Evolutionary conservation across 2,888 invertebrate genomes (phyloP), one percentile per base, ranked within the genome.

Genomic region (Heliconius ismenius): DNA sequence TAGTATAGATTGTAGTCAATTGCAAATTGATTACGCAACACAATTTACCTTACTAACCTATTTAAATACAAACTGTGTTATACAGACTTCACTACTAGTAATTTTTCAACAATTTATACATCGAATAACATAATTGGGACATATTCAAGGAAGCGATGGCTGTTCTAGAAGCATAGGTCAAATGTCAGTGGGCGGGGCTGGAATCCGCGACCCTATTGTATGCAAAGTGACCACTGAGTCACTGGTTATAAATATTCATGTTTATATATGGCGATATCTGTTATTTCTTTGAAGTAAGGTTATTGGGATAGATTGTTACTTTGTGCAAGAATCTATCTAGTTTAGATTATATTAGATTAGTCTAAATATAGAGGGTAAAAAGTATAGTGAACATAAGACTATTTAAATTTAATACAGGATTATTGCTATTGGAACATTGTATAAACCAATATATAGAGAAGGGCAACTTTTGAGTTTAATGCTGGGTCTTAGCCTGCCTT

Each of bases 141-240:
- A 74, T 68, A 60, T 73, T 76, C 54, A 62, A 54, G 67, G 62
- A 78, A 78, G 75, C 74, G 78, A 67, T 26, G 64, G 73, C 76
- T 75, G 73, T 79, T 77, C 79, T 76, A 77, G 74, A 79, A 76
- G 68, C 58, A 65, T 36, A 74, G 80, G 79, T 77, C 65, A 75
- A 49, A 73, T 79, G 81, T 79, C 80, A 80, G 64, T 54, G 67
- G 74, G 76, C 65, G 68, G 78, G 82, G 82, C 82, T 85, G 84
- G 86, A 89, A 88, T 88, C 84, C 82, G 83, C 83, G 88, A 88
- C 89, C 87, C 82, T 79, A 89, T 89, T 90, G 90, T 89, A 87
- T 89, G 89, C 83, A 85, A 89, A 80, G 68, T 70, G 36, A 87
- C 80, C 80, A 83, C 83, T 87, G 86, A 87, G 79, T 87, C 86